A percentile compares a stretch with the other conserved stretches of the same genome.
Evolutionary conservation across 2,797 vertebrate species (phyloP).

Genomic region (Columba guinea): DNA sequence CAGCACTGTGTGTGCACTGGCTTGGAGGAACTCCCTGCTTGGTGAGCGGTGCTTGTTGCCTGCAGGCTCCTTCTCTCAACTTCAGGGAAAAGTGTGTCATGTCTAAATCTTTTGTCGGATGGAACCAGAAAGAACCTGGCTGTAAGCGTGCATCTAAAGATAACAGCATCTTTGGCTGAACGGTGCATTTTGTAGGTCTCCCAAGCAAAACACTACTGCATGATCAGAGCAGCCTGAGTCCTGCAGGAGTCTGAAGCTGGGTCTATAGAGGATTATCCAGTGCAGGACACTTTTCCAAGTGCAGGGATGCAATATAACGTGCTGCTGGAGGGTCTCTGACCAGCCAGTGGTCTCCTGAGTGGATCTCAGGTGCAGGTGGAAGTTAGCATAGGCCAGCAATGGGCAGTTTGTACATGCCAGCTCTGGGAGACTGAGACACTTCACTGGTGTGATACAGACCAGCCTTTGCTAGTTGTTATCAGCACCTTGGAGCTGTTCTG

Average conservation of each 20-base stretch:
- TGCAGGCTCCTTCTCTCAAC: background rate
- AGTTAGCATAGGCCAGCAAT: background rate
- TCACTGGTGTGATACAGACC: background rate
- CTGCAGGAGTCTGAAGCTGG: background rate
- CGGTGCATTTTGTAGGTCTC: background rate
- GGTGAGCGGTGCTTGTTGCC: background rate
- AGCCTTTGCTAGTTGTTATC: background rate
- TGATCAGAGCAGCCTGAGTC: background rate
- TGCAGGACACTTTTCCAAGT: background rate
- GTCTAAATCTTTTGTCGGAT: background rate
- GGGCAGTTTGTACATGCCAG: background rate
- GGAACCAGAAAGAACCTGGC: background rate
- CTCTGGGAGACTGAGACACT: background rate
- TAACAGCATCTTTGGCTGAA: background rate
- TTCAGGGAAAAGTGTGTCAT: background rate
- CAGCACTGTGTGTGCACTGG: rapidly evolving
- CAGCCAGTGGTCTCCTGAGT: background rate
- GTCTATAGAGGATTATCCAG: background rate
- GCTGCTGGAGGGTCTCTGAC: background rate
- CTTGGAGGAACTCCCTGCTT: background rate
- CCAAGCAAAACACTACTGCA: background rate
- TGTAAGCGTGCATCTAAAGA: background rate
- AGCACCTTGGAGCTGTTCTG: background rate
- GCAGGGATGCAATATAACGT: background rate
- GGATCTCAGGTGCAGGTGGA: background rate